A percentile compares a stretch with the other conserved stretches of the same genome.
Evolutionary conservation across 2,888 invertebrate species (phyloP).

Genomic region (Melinaea marsaeus): DNA sequence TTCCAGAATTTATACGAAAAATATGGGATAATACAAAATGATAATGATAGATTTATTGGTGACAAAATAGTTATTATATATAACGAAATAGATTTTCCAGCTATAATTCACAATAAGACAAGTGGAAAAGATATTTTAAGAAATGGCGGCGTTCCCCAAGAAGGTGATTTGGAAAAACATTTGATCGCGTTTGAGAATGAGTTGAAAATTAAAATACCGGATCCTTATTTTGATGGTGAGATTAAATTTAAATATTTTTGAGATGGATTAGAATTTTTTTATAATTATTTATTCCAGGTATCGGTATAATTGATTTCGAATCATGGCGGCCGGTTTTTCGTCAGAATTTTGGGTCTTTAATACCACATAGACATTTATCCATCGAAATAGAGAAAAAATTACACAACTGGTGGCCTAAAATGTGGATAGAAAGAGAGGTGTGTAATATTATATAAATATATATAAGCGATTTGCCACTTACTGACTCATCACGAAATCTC

Average conservation of each 20-base stretch:
- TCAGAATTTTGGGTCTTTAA: constrained; percentile 83
- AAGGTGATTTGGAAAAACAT: constrained; percentile 82
- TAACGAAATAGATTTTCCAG: constrained; percentile 84
- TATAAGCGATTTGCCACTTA: no score
- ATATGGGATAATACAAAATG: constrained; percentile 82
- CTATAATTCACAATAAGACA: constrained; percentile 74
- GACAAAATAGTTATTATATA: constrained; percentile 82
- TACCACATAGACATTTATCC: constrained; percentile 82
- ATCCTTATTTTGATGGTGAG: constrained; percentile 78
- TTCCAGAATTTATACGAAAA: constrained; percentile 77
- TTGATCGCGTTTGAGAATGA: constrained; percentile 75
- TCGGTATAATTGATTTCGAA: constrained; percentile 89
- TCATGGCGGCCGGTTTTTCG: constrained; percentile 87
- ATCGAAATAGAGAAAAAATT: constrained; percentile 76
- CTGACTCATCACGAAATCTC: no score
- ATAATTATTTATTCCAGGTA: constrained; percentile 68
- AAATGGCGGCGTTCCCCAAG: constrained; percentile 88
- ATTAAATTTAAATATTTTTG: constrained; percentile 10
- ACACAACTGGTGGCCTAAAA: constrained; percentile 81
- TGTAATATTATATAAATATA: neutral
- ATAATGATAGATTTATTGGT: constrained; percentile 80
- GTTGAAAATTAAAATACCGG: constrained; percentile 79
- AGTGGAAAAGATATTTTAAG: constrained; percentile 69
- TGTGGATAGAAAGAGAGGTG: constrained; percentile 74
- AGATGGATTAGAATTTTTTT: neutral